phyloP scores from a whole-genome alignment of 2,888 invertebrate genomes.

The Bombyx huttoni region DNA sequence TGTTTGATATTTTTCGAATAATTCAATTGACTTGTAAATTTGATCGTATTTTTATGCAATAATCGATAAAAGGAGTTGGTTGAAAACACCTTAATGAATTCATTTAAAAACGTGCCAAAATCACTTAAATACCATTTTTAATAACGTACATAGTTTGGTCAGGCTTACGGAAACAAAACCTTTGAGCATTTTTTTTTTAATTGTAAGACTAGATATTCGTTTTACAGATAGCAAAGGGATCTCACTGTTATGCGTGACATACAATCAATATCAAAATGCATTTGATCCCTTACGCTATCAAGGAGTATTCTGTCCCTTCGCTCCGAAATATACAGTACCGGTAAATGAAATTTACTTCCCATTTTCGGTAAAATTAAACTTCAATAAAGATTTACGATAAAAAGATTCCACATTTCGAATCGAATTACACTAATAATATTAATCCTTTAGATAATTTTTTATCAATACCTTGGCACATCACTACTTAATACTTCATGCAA shows the following conservation, averaged over 20 bases:
- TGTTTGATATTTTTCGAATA: too few relatives aligned
- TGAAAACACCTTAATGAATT: neutral
- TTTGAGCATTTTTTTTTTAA: neutral
- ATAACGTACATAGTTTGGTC: neutral
- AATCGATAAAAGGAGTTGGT: neutral
- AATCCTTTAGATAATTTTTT: conserved; percentile 4
- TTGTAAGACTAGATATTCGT: neutral
- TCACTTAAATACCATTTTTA: neutral
- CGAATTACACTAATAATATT: too few relatives aligned
- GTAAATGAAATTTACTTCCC: neutral
- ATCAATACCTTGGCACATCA: conserved; percentile 5
- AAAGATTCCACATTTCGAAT: conserved; percentile 1
- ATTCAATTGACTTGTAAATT: too few relatives aligned
- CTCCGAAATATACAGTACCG: neutral
- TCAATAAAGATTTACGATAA: neutral
- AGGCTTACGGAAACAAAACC: neutral
- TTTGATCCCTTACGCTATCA: too few relatives aligned
- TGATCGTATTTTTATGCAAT: neutral
- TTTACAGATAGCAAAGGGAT: neutral
- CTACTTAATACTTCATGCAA: conserved; percentile 23
- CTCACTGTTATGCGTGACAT: neutral
- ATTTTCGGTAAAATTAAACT: neutral
- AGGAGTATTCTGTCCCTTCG: neutral
- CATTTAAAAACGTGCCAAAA: neutral
- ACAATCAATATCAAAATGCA: too few relatives aligned